phyloP scores from a whole-genome alignment of 1,140 invertebrate genomes.

The Aphelenchoides besseyi region DNA sequence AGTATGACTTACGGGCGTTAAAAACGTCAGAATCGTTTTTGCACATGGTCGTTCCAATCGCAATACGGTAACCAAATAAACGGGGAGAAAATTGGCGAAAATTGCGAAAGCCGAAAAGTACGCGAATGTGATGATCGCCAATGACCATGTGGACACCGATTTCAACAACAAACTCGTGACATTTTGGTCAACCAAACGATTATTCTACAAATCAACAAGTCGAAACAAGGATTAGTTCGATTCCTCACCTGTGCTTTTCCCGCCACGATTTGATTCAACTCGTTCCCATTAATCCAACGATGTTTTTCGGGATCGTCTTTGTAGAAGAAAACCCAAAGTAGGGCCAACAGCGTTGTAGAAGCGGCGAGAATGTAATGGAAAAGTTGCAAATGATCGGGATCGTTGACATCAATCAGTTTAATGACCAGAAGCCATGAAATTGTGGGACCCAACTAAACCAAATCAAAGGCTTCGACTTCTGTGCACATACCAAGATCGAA shows the following conservation, averaged over 20 bases:
- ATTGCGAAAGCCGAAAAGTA: constrained; percentile 42
- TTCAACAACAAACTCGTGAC: constrained; percentile 22
- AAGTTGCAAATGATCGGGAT: constrained; percentile 16
- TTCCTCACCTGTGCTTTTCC: constrained; percentile 36
- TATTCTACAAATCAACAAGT: constrained; percentile 17
- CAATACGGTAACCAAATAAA: constrained; percentile 31
- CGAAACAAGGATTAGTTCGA: background rate
- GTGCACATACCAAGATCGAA: constrained; percentile 29
- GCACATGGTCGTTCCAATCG: constrained; percentile 1
- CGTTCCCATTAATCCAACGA: constrained; percentile 39
- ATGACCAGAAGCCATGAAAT: constrained; percentile 39
- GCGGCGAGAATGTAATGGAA: constrained; percentile 28
- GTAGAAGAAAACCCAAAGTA: constrained; percentile 52
- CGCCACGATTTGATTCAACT: constrained; percentile 44
- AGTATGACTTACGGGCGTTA: background rate
- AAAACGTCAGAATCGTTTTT: constrained; percentile 10
- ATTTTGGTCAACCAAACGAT: constrained; percentile 23
- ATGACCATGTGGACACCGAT: constrained; percentile 33
- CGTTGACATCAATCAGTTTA: constrained; percentile 10
- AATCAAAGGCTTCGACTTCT: constrained; percentile 7
- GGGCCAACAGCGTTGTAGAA: constrained; percentile 23
- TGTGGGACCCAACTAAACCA: constrained; percentile 40
- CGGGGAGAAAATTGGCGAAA: constrained; percentile 36
- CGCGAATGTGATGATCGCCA: constrained; percentile 34
- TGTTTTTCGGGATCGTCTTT: constrained; percentile 42